Conservation (phyloP, 2,888 invertebrate species). For the Xylota sylvarum region DNA sequence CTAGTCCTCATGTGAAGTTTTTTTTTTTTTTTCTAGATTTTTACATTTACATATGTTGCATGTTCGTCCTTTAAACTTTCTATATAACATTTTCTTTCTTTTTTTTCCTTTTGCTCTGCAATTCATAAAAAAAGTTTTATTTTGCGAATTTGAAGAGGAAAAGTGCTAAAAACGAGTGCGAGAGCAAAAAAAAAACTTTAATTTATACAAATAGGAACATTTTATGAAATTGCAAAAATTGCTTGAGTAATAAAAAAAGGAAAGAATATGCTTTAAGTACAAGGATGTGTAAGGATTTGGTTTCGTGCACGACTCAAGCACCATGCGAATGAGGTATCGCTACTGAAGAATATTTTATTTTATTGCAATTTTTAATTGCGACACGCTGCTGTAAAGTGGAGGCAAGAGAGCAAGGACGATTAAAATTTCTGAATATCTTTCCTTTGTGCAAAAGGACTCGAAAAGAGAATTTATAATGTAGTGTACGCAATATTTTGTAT, state of each 20-base stretch:
- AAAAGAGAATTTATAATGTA: not conserved
- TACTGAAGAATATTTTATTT: constrained; percentile 1
- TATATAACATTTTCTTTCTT: constrained; percentile 17
- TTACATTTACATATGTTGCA: constrained; percentile 68
- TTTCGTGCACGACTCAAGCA: constrained; percentile 24
- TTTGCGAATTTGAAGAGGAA: constrained; percentile 17
- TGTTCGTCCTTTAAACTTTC: constrained; percentile 62
- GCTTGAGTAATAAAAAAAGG: constrained; percentile 1
- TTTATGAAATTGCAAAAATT: constrained; percentile 60
- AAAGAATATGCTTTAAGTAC: constrained; percentile 26
- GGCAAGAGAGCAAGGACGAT: too few relatives aligned
- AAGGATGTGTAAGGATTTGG: constrained; percentile 23
- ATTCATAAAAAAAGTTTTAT: constrained; percentile 39
- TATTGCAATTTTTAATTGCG: constrained; percentile 22
- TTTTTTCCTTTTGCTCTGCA: too few relatives aligned
- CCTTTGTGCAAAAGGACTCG: not conserved
- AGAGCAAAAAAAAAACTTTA: constrained; percentile 41
- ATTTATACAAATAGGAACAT: constrained; percentile 67
- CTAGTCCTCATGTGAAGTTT: constrained; percentile 11
- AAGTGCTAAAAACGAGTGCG: constrained; percentile 12
- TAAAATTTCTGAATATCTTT: not conserved
- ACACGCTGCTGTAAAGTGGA: not conserved
- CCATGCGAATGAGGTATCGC: not conserved
- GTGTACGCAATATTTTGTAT: not conserved
- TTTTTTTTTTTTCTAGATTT: constrained; percentile 17